A percentile compares a stretch with the other conserved stretches of the same genome.
These are phyloP conservation scores for Ptychodera flava DNA, from an alignment of 35 echinoderm and acorn worm species.

Conservation along the genomic window DNA sequence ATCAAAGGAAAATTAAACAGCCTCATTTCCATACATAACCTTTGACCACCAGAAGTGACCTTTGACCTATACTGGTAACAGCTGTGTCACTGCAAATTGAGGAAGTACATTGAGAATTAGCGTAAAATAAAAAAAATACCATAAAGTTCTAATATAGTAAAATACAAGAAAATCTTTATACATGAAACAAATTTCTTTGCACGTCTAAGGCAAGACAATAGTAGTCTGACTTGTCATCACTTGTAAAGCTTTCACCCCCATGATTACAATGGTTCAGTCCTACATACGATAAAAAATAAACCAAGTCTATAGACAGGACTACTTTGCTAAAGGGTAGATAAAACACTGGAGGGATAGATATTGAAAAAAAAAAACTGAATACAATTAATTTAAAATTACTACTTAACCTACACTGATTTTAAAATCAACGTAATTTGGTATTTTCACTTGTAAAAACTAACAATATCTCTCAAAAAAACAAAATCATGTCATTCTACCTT, in stretches of 20 bases:
- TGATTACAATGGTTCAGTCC: background rate
- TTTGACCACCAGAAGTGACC: no score
- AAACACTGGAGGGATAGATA: background rate
- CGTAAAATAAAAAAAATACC: background rate
- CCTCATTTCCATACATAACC: no score
- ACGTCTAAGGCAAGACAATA: background rate
- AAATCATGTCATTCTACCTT: background rate
- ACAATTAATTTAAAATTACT: background rate
- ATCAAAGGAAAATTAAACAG: no score
- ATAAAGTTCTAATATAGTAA: background rate
- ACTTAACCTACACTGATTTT: background rate
- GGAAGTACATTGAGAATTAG: background rate
- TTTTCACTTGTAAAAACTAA: background rate
- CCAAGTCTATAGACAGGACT: background rate
- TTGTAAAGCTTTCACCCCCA: no score
- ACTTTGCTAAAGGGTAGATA: background rate
- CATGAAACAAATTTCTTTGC: no score
- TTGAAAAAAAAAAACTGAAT: background rate
- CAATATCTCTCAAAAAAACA: background rate
- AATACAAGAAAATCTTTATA: no score
- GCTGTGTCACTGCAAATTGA: background rate
- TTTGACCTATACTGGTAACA: no score
- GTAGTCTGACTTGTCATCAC: background rate
- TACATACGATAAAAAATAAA: background rate
- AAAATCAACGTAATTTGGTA: background rate